phyloP scores from a whole-genome alignment of 92 coral and sea anemone species.

The Virgularia gustaviana region DNA sequence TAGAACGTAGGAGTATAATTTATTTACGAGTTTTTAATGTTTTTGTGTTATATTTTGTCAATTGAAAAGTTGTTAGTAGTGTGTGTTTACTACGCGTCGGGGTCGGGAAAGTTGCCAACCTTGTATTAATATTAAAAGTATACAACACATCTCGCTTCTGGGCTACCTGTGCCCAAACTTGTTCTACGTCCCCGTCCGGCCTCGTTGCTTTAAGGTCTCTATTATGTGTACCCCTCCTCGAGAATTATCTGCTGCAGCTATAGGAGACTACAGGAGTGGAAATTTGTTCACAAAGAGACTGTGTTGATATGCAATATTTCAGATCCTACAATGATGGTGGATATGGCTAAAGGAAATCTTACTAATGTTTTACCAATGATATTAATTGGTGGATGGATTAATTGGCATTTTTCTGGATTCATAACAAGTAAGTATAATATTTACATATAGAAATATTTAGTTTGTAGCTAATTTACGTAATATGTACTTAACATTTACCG shows the following conservation, averaged over 20 bases:
- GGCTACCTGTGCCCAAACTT: too few relatives aligned
- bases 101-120: too few relatives aligned
- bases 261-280: background rate
- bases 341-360: conserved; percentile 98
- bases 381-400: conserved; percentile 99
- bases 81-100: too few relatives aligned
- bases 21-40: too few relatives aligned
- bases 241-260: background rate
- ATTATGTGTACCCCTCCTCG: background rate
- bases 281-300: background rate
- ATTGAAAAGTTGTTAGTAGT: too few relatives aligned
- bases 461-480: background rate
- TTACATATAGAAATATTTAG: background rate
- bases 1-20: too few relatives aligned
- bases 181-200: background rate
- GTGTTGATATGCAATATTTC: background rate
- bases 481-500: background rate
- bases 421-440: conserved; percentile 66
- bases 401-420: conserved; percentile 98
- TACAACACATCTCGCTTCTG: too few relatives aligned
- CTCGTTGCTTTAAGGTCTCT: too few relatives aligned
- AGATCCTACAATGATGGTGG: conserved; percentile 99
- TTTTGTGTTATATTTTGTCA: too few relatives aligned
- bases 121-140: too few relatives aligned
- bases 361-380: conserved; percentile 98